These are phyloP conservation scores for Neomonachus schauinslandi DNA, from an alignment of 2,113 vertebrate genomes.

Conservation along the genomic window DNA sequence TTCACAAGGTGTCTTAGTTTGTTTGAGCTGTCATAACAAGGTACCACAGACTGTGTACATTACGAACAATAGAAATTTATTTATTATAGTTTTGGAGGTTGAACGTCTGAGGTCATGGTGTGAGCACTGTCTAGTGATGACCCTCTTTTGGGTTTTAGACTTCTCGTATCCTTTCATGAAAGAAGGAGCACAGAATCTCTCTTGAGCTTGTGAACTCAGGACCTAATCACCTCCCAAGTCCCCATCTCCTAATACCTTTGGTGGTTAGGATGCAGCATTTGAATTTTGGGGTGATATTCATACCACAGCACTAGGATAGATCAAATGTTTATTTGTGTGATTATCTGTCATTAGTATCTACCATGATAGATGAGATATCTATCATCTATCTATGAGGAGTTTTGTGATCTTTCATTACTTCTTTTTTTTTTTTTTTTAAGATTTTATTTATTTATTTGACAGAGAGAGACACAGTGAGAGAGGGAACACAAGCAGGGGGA, in stretches of 20 bases:
- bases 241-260: background rate
- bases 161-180: background rate
- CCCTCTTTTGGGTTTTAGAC: background rate
- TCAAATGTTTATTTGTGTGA: background rate
- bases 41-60: background rate
- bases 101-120: background rate
- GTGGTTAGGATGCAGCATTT: background rate
- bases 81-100: background rate
- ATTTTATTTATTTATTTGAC: too few relatives aligned
- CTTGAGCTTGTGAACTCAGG: background rate
- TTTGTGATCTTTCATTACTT: background rate
- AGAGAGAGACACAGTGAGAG: too few relatives aligned
- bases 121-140: background rate
- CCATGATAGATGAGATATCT: background rate
- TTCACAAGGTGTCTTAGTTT: background rate
- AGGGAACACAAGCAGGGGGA: too few relatives aligned
- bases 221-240: background rate
- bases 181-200: background rate
- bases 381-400: background rate
- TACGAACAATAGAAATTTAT: background rate
- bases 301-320: background rate
- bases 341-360: background rate
- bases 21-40: background rate
- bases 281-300: background rate
- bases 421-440: background rate